phyloP scores from a whole-genome alignment of 1,140 invertebrate genomes.

The Drosophila pseudoananassae region DNA sequence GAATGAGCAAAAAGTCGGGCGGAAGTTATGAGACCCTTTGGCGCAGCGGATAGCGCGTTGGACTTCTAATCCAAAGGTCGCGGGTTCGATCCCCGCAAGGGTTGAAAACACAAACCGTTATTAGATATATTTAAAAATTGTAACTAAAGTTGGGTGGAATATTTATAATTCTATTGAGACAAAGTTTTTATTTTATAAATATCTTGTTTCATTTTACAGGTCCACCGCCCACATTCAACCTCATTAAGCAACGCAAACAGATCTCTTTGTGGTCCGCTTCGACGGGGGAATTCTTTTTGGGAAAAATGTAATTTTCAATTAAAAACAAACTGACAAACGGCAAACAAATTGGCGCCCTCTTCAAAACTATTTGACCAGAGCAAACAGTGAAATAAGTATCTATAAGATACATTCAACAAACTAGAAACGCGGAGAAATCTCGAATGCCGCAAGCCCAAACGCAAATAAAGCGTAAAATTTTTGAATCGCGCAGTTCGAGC shows the following conservation, averaged over 20 bases:
- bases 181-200: too few relatives aligned
- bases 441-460: constrained; percentile 52
- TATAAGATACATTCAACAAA: constrained; percentile 54
- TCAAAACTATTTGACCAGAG: constrained; percentile 63
- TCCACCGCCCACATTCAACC: constrained; percentile 47
- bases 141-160: background rate
- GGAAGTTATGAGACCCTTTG: constrained; percentile 78
- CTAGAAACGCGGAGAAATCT: constrained; percentile 23
- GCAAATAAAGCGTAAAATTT: constrained; percentile 50
- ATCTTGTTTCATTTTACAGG: too few relatives aligned
- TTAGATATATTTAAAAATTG: background rate
- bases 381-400: constrained; percentile 61
- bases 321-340: constrained; percentile 50
- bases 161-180: too few relatives aligned
- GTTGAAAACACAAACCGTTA: constrained; percentile 75
- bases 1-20: background rate
- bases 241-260: constrained; percentile 68
- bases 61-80: constrained; percentile 88
- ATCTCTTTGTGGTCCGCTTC: constrained; percentile 9
- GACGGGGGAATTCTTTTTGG: constrained; percentile 16
- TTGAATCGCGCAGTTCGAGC: constrained; percentile 65
- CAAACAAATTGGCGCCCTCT: constrained; percentile 46
- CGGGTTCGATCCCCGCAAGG: constrained; percentile 88
- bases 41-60: constrained; percentile 87
- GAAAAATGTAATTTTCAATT: constrained; percentile 64